Base-by-base conservation (phyloP, 2,113 vertebrate species). In the Oreochromis niloticus region DNA sequence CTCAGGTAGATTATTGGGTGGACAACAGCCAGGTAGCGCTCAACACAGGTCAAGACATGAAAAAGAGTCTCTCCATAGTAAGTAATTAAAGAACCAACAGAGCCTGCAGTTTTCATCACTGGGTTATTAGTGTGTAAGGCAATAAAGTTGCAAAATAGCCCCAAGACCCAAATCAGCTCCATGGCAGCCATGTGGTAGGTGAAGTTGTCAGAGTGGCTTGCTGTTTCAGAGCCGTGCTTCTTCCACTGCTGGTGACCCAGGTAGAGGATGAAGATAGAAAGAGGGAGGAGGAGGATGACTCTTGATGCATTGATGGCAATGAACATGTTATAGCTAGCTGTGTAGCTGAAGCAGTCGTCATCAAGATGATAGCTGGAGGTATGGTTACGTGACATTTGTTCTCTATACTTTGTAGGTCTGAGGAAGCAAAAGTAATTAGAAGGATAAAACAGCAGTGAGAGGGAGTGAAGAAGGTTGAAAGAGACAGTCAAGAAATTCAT, bases 171-270 rank as follows among this genome's bases (percentile, higher is more conserved):
- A 34, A 63, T 63, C 17, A 63, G 9, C 32, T 63, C 59, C 32
- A 63, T 63, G 9, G 17, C 59, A 63, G 59, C 30, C 32, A 63
- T 63, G 59, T 63, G 17, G 3, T 36, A 63, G 59, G 32, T 34
- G 16, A 34, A 63, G 59, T 6, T n/a, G 32, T 63, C 59, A 63
- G 9, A 63, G 17, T 63, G 59, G 32, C 32, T 63, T 36, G 59
- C 32, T 63, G 59, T 34, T 63, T 63, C 4, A 36, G 0, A 4
- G 9, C 30, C 0, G 1, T 0, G 59, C 59, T 63, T 4, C 59
- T 19, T 34, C 59, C 59, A 63, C 9, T 19, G 16, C 17, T 63
- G 59, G 16, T 63, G 16, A 63, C 59, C 32, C 59, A 17, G 32
- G 5, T 11, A n/a, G 6, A 89, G 30, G 7, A 85, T 43, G 16